phyloP scores from a whole-genome alignment of 2,888 invertebrate genomes.

The Galeopsomyia nigrocyanea region DNA sequence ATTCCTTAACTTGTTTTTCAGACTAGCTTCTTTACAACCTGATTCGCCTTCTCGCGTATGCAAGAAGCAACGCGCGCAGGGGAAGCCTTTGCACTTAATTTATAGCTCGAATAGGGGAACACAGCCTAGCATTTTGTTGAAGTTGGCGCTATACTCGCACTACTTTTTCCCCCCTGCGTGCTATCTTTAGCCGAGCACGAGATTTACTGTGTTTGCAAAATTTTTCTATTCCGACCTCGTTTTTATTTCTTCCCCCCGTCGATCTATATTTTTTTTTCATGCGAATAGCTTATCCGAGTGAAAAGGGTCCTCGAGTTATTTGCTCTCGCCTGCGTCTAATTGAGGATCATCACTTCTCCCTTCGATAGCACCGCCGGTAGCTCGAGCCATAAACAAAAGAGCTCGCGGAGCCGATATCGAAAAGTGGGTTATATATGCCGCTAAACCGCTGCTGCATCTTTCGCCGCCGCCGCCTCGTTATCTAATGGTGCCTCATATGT shows the following conservation, averaged over 20 bases:
- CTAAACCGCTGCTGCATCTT: constrained; percentile 55
- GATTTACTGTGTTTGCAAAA: constrained; percentile 1
- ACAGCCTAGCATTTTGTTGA: constrained; percentile 56
- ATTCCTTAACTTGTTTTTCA: constrained; percentile 49
- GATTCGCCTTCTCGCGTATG: constrained; percentile 49
- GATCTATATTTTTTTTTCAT: not conserved
- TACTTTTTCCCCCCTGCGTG: constrained; percentile 8
- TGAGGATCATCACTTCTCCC: constrained; percentile 28
- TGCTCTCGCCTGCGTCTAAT: constrained; percentile 5
- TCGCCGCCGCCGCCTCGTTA: constrained; percentile 61
- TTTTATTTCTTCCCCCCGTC: not conserved
- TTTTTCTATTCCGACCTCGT: no score
- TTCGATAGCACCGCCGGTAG: constrained; percentile 34
- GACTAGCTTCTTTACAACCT: constrained; percentile 18
- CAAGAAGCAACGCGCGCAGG: constrained; percentile 50
- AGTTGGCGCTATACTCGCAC: constrained; percentile 21
- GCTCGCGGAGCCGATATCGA: constrained; percentile 45
- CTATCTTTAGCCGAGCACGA: constrained; percentile 3
- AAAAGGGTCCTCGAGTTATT: not conserved
- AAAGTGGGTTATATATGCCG: constrained; percentile 19
- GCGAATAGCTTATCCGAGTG: no score
- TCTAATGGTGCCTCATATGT: constrained; percentile 66
- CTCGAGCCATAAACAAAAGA: constrained; percentile 53
- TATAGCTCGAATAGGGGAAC: constrained; percentile 53
- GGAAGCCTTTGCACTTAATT: constrained; percentile 50